A percentile compares a stretch with the other conserved stretches of the same genome.
Evolutionary conservation across 2,113 vertebrate genomes (phyloP).

Genomic region (Climacteris rufus): DNA sequence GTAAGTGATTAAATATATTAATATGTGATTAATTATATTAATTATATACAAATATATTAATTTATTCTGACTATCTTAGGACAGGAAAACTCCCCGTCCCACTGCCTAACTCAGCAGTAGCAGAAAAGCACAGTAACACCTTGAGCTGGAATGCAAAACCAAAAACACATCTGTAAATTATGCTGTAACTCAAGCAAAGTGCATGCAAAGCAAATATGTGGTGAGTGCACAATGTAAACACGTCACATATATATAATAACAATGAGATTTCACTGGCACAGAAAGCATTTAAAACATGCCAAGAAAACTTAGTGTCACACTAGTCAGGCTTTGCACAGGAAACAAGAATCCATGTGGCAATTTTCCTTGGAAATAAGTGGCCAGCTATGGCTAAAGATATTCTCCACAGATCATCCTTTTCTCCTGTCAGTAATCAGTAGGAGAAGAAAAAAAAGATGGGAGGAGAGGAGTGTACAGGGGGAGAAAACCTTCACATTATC

Average conservation of each 20-base stretch:
- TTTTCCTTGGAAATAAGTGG: background rate
- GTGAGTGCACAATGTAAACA: background rate
- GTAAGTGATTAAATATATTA: background rate
- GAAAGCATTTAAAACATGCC: background rate
- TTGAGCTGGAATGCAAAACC: background rate
- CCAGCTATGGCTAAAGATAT: background rate
- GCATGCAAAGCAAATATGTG: background rate
- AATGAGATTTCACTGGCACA: background rate
- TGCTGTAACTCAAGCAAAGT: background rate
- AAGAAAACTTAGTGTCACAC: background rate
- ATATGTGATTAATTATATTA: too few relatives aligned
- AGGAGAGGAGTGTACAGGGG: too few relatives aligned
- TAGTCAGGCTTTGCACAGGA: background rate
- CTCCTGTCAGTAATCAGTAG: background rate
- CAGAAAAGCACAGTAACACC: background rate
- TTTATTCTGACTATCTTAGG: background rate
- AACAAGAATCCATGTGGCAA: background rate
- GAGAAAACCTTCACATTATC: background rate
- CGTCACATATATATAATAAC: background rate
- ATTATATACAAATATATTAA: too few relatives aligned
- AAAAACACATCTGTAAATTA: background rate
- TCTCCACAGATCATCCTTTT: background rate
- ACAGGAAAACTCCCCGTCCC: background rate
- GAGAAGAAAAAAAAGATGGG: background rate
- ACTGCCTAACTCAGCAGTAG: background rate